Evolutionary conservation across 1,140 invertebrate genomes (phyloP).

Genomic region (Drosophila teissieri): DNA sequence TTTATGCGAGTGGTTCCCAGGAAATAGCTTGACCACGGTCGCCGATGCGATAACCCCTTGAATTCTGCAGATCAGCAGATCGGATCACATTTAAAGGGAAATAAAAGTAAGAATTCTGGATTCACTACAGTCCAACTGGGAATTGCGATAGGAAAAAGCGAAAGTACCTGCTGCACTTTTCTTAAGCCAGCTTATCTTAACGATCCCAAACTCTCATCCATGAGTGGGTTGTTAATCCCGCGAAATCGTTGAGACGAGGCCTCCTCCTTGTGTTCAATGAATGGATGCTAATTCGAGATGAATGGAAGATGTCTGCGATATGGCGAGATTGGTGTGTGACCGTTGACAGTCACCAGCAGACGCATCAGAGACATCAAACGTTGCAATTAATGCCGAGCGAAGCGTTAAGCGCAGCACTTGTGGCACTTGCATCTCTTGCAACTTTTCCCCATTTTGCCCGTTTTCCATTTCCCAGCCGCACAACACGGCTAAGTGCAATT

Average conservation of each 20-base stretch:
- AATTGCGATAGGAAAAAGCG: neutral
- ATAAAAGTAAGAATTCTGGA: neutral
- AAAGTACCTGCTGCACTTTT: neutral
- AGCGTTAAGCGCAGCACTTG: conserved; percentile 48
- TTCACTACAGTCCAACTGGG: neutral
- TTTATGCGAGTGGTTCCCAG: conserved; percentile 58
- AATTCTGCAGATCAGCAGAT: conserved; percentile 5
- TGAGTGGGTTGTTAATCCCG: conserved; percentile 10
- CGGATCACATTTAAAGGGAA: neutral
- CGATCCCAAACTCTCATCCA: conserved; percentile 21
- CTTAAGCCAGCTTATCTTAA: conserved; percentile 26
- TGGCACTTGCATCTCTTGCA: conserved; percentile 33
- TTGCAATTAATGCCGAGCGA: conserved; percentile 48
- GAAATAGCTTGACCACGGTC: conserved; percentile 17
- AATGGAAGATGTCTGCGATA: conserved; percentile 26
- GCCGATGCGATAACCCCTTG: conserved; percentile 15
- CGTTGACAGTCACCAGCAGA: conserved; percentile 21
- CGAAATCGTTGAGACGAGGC: conserved; percentile 11
- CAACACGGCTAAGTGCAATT: conserved; percentile 50
- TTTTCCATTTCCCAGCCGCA: conserved; percentile 41
- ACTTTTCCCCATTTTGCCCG: conserved; percentile 21
- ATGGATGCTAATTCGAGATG: conserved; percentile 31
- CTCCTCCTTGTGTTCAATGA: conserved; percentile 7
- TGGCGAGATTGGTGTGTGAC: conserved; percentile 9
- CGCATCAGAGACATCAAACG: conserved; percentile 41